phyloP scores from a whole-genome alignment of 2,113 vertebrate species.

The Microcebus jonahi region DNA sequence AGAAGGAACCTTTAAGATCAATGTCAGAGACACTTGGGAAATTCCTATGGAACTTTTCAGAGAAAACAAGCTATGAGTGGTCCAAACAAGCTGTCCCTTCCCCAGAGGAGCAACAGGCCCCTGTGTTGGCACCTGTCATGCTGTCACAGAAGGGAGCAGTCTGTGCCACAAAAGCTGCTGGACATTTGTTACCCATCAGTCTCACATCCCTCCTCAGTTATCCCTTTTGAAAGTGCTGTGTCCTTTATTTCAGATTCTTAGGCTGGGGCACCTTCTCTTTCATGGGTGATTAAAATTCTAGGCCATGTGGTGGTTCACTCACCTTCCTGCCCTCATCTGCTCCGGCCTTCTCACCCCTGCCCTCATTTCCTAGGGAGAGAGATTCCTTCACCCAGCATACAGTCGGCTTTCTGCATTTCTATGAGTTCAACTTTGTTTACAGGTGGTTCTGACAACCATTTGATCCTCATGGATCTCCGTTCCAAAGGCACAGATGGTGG shows the following conservation, averaged over 20 bases:
- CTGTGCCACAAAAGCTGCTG: not conserved
- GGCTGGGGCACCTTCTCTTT: not conserved
- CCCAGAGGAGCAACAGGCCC: not conserved
- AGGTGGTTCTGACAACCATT: constrained; percentile 98
- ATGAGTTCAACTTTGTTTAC: constrained; percentile 37
- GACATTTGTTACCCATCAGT: not conserved
- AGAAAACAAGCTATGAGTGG: not conserved
- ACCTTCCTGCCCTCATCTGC: not conserved
- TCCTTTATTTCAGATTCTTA: not conserved
- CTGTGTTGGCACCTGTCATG: fast-evolving
- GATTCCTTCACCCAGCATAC: fast-evolving
- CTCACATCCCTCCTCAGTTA: not conserved
- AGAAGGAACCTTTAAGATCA: not conserved
- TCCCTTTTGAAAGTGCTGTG: not conserved
- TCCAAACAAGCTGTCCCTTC: not conserved
- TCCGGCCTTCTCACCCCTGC: too few species aligned
- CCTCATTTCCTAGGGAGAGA: not conserved
- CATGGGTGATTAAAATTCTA: not conserved
- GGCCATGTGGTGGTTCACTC: not conserved
- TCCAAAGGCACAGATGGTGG: constrained; percentile 93
- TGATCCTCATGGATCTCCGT: constrained; percentile 95
- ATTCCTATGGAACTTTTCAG: not conserved
- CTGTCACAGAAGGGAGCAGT: not conserved
- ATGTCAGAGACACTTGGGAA: not conserved
- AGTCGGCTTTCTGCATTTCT: not conserved